Evolutionary conservation across 2,113 vertebrate species (phyloP).

Genomic region (Sphyrna mokarran): DNA sequence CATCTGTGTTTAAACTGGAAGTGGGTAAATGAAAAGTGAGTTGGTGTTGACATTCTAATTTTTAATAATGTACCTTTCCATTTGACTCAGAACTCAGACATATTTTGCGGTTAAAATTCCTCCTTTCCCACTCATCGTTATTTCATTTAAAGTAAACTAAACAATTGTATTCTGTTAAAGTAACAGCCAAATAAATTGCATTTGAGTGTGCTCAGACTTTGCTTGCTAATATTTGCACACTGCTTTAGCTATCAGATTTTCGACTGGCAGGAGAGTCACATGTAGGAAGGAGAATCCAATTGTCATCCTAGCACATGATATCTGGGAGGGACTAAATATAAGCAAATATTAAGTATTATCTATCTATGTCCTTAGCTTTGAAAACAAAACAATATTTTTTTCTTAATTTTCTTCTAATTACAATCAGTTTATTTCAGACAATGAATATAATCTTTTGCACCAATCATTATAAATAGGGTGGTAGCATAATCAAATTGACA

Average conservation of each 20-base stretch:
- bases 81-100: too few relatives aligned
- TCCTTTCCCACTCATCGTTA: background rate
- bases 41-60: too few relatives aligned
- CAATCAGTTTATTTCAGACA: too few relatives aligned
- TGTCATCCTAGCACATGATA: background rate
- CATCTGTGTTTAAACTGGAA: too few relatives aligned
- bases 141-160: background rate
- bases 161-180: background rate
- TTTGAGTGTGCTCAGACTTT: background rate
- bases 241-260: background rate
- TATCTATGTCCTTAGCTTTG: background rate
- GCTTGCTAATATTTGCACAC: background rate
- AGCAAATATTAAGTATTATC: background rate
- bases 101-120: too few relatives aligned
- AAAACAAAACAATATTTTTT: background rate
- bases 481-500: background rate
- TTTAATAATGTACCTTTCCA: too few relatives aligned
- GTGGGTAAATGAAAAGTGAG: too few relatives aligned
- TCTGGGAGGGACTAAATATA: background rate
- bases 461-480: background rate
- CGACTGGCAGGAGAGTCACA: background rate
- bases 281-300: background rate
- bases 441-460: background rate
- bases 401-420: background rate
- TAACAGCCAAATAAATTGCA: background rate